Evolutionary conservation across 2,797 vertebrate species (phyloP), one percentile per base, ranked within the genome.

Genomic region (Siniperca undulata): DNA sequence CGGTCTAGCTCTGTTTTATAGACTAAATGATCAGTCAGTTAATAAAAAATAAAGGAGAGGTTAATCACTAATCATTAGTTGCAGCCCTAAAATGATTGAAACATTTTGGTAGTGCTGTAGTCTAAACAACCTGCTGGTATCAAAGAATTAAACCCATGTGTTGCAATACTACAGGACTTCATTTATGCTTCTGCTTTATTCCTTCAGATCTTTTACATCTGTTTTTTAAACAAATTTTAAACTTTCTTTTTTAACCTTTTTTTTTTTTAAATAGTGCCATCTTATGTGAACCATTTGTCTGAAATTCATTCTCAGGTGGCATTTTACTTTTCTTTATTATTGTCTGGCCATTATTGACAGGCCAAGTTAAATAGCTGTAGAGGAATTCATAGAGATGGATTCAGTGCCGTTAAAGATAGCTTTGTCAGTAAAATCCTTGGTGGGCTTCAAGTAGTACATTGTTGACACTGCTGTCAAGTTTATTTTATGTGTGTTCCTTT

Each of bases 381-480:
- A 48, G 24, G 17, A 56, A 50, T 67, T 61, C 13, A 30, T 38
- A 36, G 16, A 66, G 30, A 38, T 12, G 7, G 13, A n/a, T 56
- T 30, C 42, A 62, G 5, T 11, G 1, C 34, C 11, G 59, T 36
- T 70, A 20, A 36, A 61, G 22, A 77, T 46, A 16, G 27, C 22
- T 61, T 55, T 71, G 56, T 62, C n/a, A 22, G 22, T 71, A 10
- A 85, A 88, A 75, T 78, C 70, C 50, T 69, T 78, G 11, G n/a
- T 30, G 9, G 40, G 3, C 13, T 27, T 53, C 1, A 36, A 44
- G 46, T 34, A 0, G 19, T n/a, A 4, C 19, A 65, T 40, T 16
- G 2, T 1, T 34, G 36, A 68, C 20, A 40, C n/a, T 70, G 46
- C 5, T 48, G 42, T 64, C 0, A 0, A 30, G 22, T 44, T 38